Evolutionary conservation across 2,113 vertebrate genomes (phyloP), one percentile per base, ranked within the genome.

Genomic region (Entelurus aequoreus): DNA sequence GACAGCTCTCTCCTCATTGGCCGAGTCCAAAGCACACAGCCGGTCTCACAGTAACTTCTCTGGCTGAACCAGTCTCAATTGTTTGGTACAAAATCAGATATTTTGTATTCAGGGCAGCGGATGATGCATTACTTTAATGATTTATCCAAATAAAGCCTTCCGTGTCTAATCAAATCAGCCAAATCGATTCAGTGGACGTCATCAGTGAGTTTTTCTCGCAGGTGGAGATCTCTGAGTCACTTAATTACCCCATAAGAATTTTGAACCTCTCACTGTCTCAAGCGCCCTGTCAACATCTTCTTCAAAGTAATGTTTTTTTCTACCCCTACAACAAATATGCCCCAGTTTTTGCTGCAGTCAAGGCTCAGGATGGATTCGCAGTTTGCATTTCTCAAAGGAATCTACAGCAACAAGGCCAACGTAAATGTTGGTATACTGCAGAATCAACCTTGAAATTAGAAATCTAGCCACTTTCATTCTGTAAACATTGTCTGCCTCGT

Each of bases 61-160:
- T 65, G 28, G 38, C 36, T 49, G 63, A 70, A 35, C 14, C 2
- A 44, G 14, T 63, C 8, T 52, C 14, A 1, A 50, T 61, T 64
- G 38, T 76, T 62, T 58, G 51, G 36, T 66, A 66, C 21, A 51
- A 12, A 75, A 60, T 46, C 16, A 59, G 53, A 54, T 44, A 48
- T 49, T 9, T 40, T 3, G 14, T 60, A 66, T 76, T 72, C 60
- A 65, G 74, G 36, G 13, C 65, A 67, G 54, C 49, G 42, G 60
- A 51, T 14, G 37, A 68, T 84, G 82, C 66, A 85, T 84, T 74
- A 68, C 62, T 62, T 59, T 72, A 74, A 75, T 69, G 78, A 16
- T 49, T 66, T 76, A 66, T 47, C 65, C 79, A 79, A 79, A 82
- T 73, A 64, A 54, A 63, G 6, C 40, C 47, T 64, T 80, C 79